Conservation (phyloP, 1,140 invertebrate species). For the Argopecten irradians region DNA sequence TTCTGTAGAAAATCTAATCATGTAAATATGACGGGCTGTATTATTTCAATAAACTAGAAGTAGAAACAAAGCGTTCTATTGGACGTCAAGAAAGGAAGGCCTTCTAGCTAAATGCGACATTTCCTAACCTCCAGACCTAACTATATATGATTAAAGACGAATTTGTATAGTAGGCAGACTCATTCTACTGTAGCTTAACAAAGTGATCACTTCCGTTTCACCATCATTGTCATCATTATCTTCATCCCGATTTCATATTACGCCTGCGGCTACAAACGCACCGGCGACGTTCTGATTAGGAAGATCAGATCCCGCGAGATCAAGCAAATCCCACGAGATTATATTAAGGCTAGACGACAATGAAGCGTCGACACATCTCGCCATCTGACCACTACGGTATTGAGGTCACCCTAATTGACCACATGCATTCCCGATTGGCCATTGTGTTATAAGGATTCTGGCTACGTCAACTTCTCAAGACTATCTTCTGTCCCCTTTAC, state of each 20-base stretch:
- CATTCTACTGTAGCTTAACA: no score
- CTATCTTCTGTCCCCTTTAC: not conserved
- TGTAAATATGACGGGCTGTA: not conserved
- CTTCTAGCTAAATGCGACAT: not conserved
- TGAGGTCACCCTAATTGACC: not conserved
- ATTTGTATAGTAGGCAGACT: no score
- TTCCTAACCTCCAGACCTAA: no score
- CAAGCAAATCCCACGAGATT: conserved; percentile 14
- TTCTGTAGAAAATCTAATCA: not conserved
- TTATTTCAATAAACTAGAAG: not conserved
- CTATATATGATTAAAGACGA: no score
- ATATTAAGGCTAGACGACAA: not conserved
- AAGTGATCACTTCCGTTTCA: not conserved
- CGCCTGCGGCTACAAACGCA: not conserved
- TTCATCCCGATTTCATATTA: not conserved
- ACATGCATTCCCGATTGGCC: not conserved
- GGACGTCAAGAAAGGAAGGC: not conserved
- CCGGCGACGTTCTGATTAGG: not conserved
- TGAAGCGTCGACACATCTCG: conserved; percentile 11
- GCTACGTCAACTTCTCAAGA: not conserved
- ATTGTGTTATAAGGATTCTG: not conserved
- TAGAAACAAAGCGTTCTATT: not conserved
- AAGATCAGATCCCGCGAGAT: conserved; percentile 13
- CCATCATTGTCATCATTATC: not conserved
- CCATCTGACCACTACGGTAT: not conserved